Evolutionary conservation across 2,113 vertebrate species (phyloP).

Genomic region (Heterocephalus glaber): DNA sequence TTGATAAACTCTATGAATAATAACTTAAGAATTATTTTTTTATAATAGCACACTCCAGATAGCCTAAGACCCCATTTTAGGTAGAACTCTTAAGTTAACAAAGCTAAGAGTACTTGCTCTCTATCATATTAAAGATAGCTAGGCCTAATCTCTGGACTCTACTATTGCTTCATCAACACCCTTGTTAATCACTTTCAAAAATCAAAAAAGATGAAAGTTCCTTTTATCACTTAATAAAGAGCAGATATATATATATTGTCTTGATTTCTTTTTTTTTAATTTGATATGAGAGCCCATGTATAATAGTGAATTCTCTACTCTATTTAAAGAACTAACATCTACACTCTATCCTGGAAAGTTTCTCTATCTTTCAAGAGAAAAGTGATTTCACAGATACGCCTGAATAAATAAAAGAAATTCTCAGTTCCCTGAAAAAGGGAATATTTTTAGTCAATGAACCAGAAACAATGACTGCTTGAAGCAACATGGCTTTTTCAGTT

Average conservation of each 20-base stretch:
- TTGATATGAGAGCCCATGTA: not conserved
- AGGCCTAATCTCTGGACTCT: not conserved
- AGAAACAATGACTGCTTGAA: conserved; percentile 71
- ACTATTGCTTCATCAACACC: conserved; percentile 50
- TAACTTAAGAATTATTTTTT: not conserved
- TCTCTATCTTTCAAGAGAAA: conserved; percentile 73
- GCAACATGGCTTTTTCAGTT: conserved; percentile 37
- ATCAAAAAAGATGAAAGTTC: conserved; percentile 72
- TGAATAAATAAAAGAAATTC: conserved; percentile 68
- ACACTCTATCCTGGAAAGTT: conserved; percentile 66
- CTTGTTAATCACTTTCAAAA: conserved; percentile 68
- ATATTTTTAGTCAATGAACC: conserved; percentile 66
- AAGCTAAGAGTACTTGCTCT: not conserved
- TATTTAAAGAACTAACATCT: conserved; percentile 66
- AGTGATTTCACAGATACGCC: conserved; percentile 73
- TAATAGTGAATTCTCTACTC: conserved; percentile 24
- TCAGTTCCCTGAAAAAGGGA: conserved; percentile 38
- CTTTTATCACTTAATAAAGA: conserved; percentile 13
- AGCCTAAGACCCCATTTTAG: not conserved
- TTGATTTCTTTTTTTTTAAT: conserved; percentile 17
- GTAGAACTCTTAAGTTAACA: not conserved
- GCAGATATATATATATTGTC: not conserved
- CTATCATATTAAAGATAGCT: not conserved
- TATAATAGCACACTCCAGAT: not conserved
- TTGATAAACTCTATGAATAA: not conserved